These are phyloP conservation scores for Parapristionchus giblindavisi DNA, from an alignment of 2,888 invertebrate genomes.

Conservation along the genomic window DNA sequence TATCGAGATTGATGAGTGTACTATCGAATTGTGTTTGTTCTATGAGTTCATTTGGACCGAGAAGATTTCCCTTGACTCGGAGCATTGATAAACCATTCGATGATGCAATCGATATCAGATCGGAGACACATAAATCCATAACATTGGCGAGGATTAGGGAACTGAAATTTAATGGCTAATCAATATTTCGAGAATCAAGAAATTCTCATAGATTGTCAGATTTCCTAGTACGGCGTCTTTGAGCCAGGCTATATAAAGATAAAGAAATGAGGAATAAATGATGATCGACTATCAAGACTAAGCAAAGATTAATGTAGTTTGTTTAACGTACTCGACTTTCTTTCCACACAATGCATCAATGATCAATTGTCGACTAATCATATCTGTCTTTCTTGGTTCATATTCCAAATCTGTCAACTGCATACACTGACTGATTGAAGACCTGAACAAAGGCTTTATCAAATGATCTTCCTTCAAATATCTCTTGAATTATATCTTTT, in stretches of 20 bases:
- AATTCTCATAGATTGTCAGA: too few relatives aligned
- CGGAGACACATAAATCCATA: not conserved
- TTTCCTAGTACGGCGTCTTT: too few relatives aligned
- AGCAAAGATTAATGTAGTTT: not conserved
- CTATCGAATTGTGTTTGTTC: slow-evolving; percentile 16
- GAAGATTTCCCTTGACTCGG: slow-evolving; percentile 6
- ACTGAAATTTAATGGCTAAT: not conserved
- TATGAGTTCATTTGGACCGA: slow-evolving; percentile 20
- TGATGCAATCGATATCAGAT: slow-evolving; percentile 10
- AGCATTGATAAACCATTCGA: slow-evolving; percentile 3
- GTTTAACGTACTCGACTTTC: not conserved
- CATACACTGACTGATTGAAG: slow-evolving; percentile 10
- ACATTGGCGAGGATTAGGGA: slow-evolving; percentile 14
- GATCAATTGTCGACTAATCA: not conserved
- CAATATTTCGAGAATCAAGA: too few relatives aligned
- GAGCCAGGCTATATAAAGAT: too few relatives aligned
- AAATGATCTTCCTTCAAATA: not conserved
- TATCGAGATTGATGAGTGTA: slow-evolving; percentile 20
- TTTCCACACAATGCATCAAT: slow-evolving; percentile 9
- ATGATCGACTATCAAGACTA: not conserved
- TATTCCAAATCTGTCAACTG: not conserved
- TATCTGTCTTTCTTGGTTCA: slow-evolving; percentile 14
- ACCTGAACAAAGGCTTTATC: not conserved
- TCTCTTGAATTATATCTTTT: not conserved
- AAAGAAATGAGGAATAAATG: not conserved